Evolutionary conservation across 2,797 vertebrate species (phyloP).

Genomic region (Coendou prehensilis): DNA sequence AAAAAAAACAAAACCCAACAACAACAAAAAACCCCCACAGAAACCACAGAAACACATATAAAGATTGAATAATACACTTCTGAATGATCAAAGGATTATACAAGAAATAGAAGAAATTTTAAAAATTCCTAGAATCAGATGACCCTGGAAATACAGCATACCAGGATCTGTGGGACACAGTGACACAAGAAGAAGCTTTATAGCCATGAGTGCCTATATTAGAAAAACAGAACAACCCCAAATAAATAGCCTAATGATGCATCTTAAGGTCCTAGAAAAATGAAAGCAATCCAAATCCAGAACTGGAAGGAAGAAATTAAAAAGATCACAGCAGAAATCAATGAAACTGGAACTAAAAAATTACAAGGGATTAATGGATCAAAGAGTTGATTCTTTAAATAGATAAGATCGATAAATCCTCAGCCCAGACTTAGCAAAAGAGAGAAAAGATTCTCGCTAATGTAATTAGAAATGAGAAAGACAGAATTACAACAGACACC

Average conservation of each 20-base stretch:
- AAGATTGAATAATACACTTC: not conserved
- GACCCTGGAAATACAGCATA: not conserved
- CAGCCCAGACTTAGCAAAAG: not conserved
- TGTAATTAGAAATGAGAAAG: not conserved
- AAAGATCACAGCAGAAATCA: not conserved
- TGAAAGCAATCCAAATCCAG: not conserved
- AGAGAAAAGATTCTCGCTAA: not conserved
- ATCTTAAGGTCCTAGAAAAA: not conserved
- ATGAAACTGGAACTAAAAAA: not conserved
- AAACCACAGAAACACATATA: not conserved
- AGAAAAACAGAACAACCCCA: not conserved
- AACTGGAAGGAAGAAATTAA: not conserved
- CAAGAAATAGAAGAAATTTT: not conserved
- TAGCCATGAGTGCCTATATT: not conserved
- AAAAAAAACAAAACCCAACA: too few relatives aligned
- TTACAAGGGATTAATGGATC: not conserved
- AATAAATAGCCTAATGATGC: not conserved
- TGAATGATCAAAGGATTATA: not conserved
- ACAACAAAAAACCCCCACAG: too few relatives aligned
- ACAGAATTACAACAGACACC: not conserved
- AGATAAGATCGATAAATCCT: not conserved
- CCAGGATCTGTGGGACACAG: not conserved
- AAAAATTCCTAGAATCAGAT: not conserved
- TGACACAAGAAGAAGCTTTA: not conserved
- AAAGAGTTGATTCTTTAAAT: not conserved